Conservation (phyloP, 2,797 vertebrate species). For the Poecilia picta region DNA sequence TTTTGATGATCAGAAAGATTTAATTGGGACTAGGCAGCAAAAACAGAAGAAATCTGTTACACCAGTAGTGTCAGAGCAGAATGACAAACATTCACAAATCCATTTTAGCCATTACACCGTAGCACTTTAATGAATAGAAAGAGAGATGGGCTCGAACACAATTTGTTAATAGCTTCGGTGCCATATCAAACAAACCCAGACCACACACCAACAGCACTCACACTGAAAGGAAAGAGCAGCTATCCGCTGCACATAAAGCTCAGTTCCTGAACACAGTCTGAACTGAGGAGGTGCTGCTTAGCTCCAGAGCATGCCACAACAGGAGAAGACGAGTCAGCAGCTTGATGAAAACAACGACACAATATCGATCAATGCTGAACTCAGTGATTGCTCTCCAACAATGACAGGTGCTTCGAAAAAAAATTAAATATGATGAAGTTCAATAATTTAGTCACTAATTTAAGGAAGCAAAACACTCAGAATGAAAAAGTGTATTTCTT, state of each 20-base stretch:
- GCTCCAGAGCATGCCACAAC: background rate
- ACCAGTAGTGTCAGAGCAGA: background rate
- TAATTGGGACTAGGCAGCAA: background rate
- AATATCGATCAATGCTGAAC: background rate
- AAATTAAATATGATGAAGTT: background rate
- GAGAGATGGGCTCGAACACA: background rate
- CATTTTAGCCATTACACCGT: background rate
- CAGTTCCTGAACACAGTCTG: background rate
- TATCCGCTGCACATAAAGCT: background rate
- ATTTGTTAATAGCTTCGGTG: background rate
- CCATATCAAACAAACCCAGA: background rate
- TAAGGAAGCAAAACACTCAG: background rate
- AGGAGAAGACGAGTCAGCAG: background rate
- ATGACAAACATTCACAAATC: background rate
- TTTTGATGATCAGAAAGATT: background rate
- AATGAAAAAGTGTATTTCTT: background rate
- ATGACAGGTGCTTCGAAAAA: background rate
- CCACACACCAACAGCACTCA: background rate
- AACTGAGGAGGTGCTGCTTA: background rate
- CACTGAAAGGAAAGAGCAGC: background rate
- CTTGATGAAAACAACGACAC: background rate
- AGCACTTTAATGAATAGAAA: background rate
- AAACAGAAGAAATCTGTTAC: background rate
- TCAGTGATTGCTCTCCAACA: background rate
- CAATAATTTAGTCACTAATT: background rate